Evolutionary conservation across 2,113 vertebrate genomes (phyloP), one percentile per base, ranked within the genome.

Genomic region (Callionymus lyra): DNA sequence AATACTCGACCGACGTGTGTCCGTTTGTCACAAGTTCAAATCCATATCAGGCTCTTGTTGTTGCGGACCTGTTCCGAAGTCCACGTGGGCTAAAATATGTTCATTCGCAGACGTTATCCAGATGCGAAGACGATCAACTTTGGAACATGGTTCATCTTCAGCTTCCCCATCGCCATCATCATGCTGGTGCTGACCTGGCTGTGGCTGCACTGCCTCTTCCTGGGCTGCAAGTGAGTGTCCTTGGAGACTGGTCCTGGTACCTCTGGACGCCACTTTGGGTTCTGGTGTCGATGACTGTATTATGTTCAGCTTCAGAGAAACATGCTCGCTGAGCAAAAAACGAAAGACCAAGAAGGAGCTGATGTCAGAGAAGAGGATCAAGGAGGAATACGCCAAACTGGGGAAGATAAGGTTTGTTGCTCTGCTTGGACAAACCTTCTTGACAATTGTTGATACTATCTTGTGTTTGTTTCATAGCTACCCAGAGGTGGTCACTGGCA

Each of bases 81-180:
- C n/a, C n/a, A n/a, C n/a, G n/a, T 27, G 21, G 21, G 21, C 21
- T 27, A 31, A n/a, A 16, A 34, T 17, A 0, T 61, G 56, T 72
- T 59, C 31, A 31, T 19, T 18, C 50, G 8, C 78, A 99, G 95
- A 44, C 94, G 95, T 37, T 99, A 99, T 27, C 95, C 95, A 1
- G 86, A 87, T 1, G 90, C 93, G 1, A 89, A 98, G 35, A 89
- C 92, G 53, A 91, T 99, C 46, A 97, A 99, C 82, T 99, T 97
- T 4, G 95, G 95, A 37, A 97, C 93, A 0, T 99, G 94, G 95
- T 96, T 99, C 74, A 88, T 99, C 74, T 98, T 99, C 85, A 97
- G 94, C 59, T 86, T 97, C 40, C 95, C 95, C 40, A 89, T 99
- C 40, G 90, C 93, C 21, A 77, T 99, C 72, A 88, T 98, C 82